Evolutionary conservation across 1,140 invertebrate genomes (phyloP).

Genomic region (Ostrea denselamellosa): DNA sequence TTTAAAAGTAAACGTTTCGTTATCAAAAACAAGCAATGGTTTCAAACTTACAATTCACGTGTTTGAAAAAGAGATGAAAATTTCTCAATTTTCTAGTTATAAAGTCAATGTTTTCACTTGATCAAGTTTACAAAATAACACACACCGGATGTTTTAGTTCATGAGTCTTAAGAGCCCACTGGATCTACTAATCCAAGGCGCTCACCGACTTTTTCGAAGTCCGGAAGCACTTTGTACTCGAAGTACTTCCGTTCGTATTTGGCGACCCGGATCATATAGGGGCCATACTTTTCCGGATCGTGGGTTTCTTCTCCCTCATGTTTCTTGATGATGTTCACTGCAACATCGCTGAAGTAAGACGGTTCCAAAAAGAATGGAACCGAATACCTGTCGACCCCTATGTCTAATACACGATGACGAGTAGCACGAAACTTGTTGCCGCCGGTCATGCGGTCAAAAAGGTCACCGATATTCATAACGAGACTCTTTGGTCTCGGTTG

Average conservation of each 20-base stretch:
- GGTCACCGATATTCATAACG: conserved; percentile 71
- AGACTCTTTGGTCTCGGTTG: conserved; percentile 63
- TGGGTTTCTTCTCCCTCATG: conserved; percentile 47
- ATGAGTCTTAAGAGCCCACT: not conserved
- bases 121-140: no score
- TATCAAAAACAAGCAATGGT: no score
- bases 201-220: conserved; percentile 44
- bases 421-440: conserved; percentile 66
- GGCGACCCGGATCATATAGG: conserved; percentile 55
- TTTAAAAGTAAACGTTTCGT: no score
- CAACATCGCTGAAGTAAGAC: conserved; percentile 62
- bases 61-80: no score
- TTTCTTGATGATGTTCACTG: conserved; percentile 55
- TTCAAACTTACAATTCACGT: no score
- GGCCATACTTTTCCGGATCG: conserved; percentile 57
- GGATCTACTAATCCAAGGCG: conserved; percentile 4
- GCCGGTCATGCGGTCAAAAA: conserved; percentile 65
- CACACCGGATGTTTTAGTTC: no score
- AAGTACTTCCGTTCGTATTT: conserved; percentile 64
- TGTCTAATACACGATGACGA: conserved; percentile 66
- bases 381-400: conserved; percentile 63
- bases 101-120: no score
- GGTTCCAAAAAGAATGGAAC: conserved; percentile 70
- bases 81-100: no score
- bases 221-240: conserved; percentile 61